Conservation (phyloP, 2,113 vertebrate genomes). For the Gracilinanus agilis region DNA sequence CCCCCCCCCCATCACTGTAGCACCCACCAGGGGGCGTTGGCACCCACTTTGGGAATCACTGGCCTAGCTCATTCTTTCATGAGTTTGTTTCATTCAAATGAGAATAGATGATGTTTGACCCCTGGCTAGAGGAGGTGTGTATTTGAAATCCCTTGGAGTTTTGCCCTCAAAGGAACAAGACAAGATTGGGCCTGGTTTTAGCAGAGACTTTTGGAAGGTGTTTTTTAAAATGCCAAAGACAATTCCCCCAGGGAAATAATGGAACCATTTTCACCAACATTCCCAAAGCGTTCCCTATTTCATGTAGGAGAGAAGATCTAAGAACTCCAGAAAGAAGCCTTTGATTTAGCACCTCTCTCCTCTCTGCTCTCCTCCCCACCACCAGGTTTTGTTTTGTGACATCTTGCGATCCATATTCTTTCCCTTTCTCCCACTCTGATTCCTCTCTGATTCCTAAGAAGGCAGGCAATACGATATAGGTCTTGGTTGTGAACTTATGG, state of each 20-base stretch:
- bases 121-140: neutral
- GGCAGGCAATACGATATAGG: too few relatives aligned
- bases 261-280: neutral
- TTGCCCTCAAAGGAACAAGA: neutral
- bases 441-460: too few relatives aligned
- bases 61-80: neutral
- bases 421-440: too few relatives aligned
- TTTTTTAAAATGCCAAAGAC: neutral
- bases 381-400: neutral
- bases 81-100: neutral
- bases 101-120: neutral
- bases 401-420: too few relatives aligned
- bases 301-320: neutral
- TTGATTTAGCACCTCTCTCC: neutral
- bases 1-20: too few relatives aligned
- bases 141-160: neutral
- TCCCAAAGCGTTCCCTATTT: neutral
- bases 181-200: neutral
- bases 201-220: neutral
- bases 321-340: neutral
- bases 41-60: too few relatives aligned
- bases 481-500: too few relatives aligned
- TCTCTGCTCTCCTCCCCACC: neutral
- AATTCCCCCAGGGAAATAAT: neutral
- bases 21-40: too few relatives aligned